These are phyloP conservation scores for Hydractinia echinata DNA, from an alignment of 30 jellyfish, hydroid and myxozoan genomes.

Conservation along the genomic window DNA sequence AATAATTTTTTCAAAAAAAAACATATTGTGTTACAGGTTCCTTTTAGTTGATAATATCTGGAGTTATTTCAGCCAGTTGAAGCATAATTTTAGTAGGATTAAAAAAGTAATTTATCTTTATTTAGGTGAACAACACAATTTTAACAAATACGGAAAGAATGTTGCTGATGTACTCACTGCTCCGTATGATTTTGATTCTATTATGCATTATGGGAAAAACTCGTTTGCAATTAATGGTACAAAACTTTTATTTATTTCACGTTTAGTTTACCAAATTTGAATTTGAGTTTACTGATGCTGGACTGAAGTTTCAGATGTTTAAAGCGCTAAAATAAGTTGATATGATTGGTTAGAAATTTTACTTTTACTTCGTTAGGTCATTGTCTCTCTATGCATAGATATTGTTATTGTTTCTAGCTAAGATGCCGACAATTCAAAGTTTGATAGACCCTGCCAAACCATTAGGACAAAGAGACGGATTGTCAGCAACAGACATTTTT, in stretches of 20 bases:
- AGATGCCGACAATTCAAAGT: constrained; percentile 44
- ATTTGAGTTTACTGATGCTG: too few species aligned
- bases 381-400: not conserved
- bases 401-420: not conserved
- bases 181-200: constrained; percentile 49
- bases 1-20: too few species aligned
- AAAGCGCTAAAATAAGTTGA: too few species aligned
- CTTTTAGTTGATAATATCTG: too few species aligned
- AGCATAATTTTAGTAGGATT: too few species aligned
- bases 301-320: too few species aligned
- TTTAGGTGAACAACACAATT: constrained; percentile 52
- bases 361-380: too few species aligned
- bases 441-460: constrained; percentile 31
- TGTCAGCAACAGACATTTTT: constrained; percentile 47
- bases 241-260: not conserved
- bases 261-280: not conserved
- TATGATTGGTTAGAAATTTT: too few species aligned
- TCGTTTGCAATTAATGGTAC: constrained; percentile 37
- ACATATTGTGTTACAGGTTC: too few species aligned
- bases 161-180: constrained; percentile 43
- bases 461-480: constrained; percentile 40
- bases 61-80: too few species aligned
- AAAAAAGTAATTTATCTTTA: not conserved
- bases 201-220: constrained; percentile 76
- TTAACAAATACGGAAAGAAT: constrained; percentile 34